Base-by-base conservation (phyloP, 2,888 invertebrate genomes). In the Troides aeacus region DNA sequence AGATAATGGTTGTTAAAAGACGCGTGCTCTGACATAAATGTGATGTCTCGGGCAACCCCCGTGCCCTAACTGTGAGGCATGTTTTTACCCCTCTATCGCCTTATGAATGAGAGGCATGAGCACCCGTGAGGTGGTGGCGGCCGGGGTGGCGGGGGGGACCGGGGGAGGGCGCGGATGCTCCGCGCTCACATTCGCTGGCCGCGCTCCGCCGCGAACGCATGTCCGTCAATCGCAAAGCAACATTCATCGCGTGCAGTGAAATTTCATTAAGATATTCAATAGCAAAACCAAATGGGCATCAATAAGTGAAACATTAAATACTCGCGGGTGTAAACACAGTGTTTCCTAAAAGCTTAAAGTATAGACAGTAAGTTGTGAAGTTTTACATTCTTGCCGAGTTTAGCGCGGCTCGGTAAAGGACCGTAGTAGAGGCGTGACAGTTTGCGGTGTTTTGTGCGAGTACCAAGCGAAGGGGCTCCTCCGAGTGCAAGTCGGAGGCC, bases 231-330 rank as follows among this genome's bases (percentile, higher is more conserved):
- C 73, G 74, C 73, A 76, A 73, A 71, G 75, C 74, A 77, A 46
- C 80, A 84, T 83, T 84, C 80, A 82, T 84, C 87, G 88, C 88
- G 91, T 81, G 84, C 84, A 86, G 89, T 88, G 87, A 90, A 90
- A 90, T 87, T 86, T 88, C 78, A 53, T 84, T 83, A 79, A 81
- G 81, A 79, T 80, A 80, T 84, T 82, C 83, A 82, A 79, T 83
- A 83, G 79, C 81, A 85, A 81, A 86, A 89, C 87, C 90, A 89
- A 90, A 91, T 90, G 89, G 83, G 85, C 87, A 79, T 83, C 81
- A 81, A 88, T 1, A 81, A 90, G 92, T 92, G 92, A 86, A 89
- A 89, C 85, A 53, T 76, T 85, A 81, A 87, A 86, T 4, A 64
- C 65, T 58, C 18, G 84, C 85, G 84, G 88, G 83, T 85, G 81